These are phyloP conservation scores for Melopsittacus undulatus DNA, from an alignment of 2,797 vertebrate genomes.

Conservation along the genomic window DNA sequence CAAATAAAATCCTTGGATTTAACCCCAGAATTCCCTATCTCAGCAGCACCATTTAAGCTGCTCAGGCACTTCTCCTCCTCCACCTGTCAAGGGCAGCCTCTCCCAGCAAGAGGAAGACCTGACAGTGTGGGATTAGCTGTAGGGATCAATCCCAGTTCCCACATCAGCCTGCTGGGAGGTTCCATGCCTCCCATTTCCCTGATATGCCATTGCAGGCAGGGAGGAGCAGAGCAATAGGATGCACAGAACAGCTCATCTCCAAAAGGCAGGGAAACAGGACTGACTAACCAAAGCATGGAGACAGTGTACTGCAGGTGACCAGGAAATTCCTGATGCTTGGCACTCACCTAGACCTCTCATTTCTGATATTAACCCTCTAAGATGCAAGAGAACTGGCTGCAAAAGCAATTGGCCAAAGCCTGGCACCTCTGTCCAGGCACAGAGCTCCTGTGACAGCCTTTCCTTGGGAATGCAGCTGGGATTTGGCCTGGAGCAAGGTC, in stretches of 20 bases:
- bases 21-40: background rate
- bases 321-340: background rate
- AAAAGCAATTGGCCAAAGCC: background rate
- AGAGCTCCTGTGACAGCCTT: background rate
- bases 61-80: rapidly evolving
- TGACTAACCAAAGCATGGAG: background rate
- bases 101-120: background rate
- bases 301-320: too few species aligned
- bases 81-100: background rate
- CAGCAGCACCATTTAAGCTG: rapidly evolving
- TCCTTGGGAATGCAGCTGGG: background rate
- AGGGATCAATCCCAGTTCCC: background rate
- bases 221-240: background rate
- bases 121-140: background rate
- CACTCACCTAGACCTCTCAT: background rate
- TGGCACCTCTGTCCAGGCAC: background rate
- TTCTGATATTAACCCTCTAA: background rate
- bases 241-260: background rate
- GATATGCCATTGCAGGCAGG: background rate
- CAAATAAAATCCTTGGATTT: background rate
- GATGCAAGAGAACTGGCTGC: background rate
- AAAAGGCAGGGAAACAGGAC: background rate
- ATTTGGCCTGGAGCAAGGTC: background rate
- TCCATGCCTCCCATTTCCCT: rapidly evolving
- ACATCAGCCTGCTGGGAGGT: background rate